These are phyloP conservation scores for Trichoplusia ni DNA, from an alignment of 1,140 invertebrate genomes.

Conservation along the genomic window DNA sequence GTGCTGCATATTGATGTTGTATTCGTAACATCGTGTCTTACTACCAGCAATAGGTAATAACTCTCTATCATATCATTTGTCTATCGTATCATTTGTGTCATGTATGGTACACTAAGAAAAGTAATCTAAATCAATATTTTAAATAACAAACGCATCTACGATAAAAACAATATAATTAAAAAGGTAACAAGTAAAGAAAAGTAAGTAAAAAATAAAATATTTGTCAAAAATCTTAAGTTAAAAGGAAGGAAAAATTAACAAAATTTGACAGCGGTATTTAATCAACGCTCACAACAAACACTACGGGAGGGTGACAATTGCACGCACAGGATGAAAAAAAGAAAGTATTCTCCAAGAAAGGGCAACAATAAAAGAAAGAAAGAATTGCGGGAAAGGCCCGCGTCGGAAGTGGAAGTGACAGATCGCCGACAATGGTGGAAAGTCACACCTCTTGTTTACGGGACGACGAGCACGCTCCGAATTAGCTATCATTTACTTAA, in stretches of 20 bases:
- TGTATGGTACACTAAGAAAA: no score
- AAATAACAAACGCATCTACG: no score
- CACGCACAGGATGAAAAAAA: slow-evolving; percentile 61
- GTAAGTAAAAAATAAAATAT: slow-evolving; percentile 3
- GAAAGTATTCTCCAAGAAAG: slow-evolving; percentile 72
- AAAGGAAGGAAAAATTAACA: slow-evolving; percentile 55
- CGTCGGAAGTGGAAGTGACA: slow-evolving; percentile 77
- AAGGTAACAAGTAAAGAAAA: no score
- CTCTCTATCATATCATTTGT: no score
- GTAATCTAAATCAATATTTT: no score
- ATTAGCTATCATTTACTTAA: slow-evolving; percentile 81
- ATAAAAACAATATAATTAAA: no score
- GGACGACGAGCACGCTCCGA: slow-evolving; percentile 55
- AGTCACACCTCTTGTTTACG: slow-evolving; percentile 80
- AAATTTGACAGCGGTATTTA: slow-evolving; percentile 69
- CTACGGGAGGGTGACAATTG: slow-evolving; percentile 72
- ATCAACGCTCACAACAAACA: slow-evolving; percentile 72
- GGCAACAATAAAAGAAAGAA: slow-evolving; percentile 73
- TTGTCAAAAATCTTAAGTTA: slow-evolving; percentile 29
- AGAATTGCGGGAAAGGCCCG: slow-evolving; percentile 62
- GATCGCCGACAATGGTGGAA: slow-evolving; percentile 76
- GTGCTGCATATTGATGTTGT: neutral
- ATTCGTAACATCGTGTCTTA: neutral
- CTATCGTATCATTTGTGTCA: no score
- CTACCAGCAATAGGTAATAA: no score